Evolutionary conservation across 2,797 vertebrate genomes (phyloP).

Genomic region (Amazona ochrocephala): DNA sequence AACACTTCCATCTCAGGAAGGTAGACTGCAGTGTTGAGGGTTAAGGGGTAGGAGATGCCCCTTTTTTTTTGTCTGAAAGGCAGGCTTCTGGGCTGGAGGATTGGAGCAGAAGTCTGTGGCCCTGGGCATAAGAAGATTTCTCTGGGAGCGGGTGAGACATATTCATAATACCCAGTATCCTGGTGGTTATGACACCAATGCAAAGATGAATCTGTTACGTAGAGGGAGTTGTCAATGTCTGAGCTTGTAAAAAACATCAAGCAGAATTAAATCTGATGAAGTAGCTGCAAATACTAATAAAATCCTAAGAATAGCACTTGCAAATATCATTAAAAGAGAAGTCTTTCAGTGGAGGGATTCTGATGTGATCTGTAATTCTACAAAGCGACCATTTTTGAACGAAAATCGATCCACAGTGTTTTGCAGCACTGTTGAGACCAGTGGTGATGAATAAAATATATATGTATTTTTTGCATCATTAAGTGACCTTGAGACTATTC

Average conservation of each 20-base stretch:
- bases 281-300: neutral
- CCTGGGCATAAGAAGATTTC: neutral
- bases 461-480: neutral
- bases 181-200: neutral
- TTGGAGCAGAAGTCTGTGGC: neutral
- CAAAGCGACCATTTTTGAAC: neutral
- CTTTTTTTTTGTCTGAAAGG: neutral
- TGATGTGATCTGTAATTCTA: neutral
- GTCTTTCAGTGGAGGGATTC: neutral
- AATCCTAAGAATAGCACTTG: neutral
- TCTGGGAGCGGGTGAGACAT: rapidly evolving
- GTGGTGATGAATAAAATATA: neutral
- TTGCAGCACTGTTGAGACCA: neutral
- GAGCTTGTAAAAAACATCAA: neutral
- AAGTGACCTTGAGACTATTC: neutral
- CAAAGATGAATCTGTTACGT: neutral
- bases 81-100: neutral
- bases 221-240: neutral
- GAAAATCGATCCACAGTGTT: neutral
- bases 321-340: neutral
- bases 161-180: neutral
- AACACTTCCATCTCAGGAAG: neutral
- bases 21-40: neutral
- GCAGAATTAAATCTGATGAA: neutral
- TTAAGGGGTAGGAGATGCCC: neutral